Evolutionary conservation across 2,888 invertebrate species (phyloP), one percentile per base, ranked within the genome.

Genomic region (Embidobia sp.): DNA sequence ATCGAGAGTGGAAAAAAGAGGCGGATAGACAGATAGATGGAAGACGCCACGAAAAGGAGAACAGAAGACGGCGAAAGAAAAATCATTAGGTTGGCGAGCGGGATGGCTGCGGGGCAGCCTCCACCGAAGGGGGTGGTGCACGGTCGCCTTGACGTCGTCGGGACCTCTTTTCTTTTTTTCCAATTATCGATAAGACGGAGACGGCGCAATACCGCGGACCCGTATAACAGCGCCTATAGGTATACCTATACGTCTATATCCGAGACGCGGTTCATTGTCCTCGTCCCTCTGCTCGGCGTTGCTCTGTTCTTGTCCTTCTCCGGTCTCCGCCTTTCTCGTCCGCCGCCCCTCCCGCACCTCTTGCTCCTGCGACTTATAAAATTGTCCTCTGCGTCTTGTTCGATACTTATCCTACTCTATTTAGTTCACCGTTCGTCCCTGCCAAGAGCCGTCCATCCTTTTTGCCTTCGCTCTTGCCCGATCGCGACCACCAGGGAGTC

Each of bases 131-230:
- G 74, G 72, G 59, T 48, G 70, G 51, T n/a, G n/a, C 49, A 44
- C 11, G 69, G 73, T 70, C 75, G 77, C 44, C 59, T 53, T 64
- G 74, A 75, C 72, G 75, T 75, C 77, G 69, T 57, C 59, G 59
- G 66, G 61, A 67, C 48, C 49, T 77, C 75, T 82, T 82, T 82
- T 81, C 78, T 79, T 82, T 83, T 84, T 84, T 84, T 83, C 83
- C 85, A 86, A 85, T 85, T 85, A 85, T 85, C 86, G 87, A 86
- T 86, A 86, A 86, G 84, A 85, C 82, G 80, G 83, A 82, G 84
- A 85, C 81, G 83, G 85, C 83, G 84, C 83, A 82, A 83, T 83
- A 79, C 79, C 79, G 82, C 81, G 81, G 77, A 73, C 77, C 61
- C 67, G 73, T 72, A 48, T 31, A 79, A 57, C 42, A 57, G 55